A percentile compares a stretch with the other conserved stretches of the same genome.
Conservation (phyloP, 1,140 invertebrate genomes). For the Cotesia glomerata region DNA sequence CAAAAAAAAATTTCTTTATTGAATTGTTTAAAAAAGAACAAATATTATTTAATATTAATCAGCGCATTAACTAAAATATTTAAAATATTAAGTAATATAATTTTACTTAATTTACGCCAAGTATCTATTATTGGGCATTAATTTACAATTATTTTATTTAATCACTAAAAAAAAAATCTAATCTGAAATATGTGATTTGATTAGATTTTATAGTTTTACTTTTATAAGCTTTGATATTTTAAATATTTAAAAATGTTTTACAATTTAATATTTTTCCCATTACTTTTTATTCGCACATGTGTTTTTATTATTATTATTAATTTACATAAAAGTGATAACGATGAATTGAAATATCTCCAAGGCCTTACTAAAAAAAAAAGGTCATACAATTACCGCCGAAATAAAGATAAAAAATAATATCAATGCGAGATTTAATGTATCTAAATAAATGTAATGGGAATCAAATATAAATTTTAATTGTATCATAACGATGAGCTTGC, state of each 20-base stretch:
- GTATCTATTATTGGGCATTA: background rate
- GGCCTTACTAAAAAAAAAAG: too few relatives aligned
- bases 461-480: constrained; percentile 3
- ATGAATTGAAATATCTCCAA: too few relatives aligned
- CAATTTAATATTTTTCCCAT: background rate
- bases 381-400: background rate
- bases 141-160: too few relatives aligned
- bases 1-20: constrained; percentile 18
- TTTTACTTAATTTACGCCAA: background rate
- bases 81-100: background rate
- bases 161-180: too few relatives aligned
- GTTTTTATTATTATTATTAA: background rate
- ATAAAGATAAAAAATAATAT: constrained; percentile 14
- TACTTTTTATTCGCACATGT: background rate
- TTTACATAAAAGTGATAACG: too few relatives aligned
- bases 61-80: background rate
- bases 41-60: constrained; percentile 1
- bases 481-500: constrained; percentile 17
- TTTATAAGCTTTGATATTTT: background rate
- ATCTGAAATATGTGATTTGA: too few relatives aligned
- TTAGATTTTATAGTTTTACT: background rate
- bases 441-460: constrained; percentile 3
- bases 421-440: constrained; percentile 5
- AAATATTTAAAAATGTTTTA: background rate
- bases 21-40: constrained; percentile 17